Conservation (phyloP, 1,140 invertebrate genomes). For the Diabrotica undecimpunctata region DNA sequence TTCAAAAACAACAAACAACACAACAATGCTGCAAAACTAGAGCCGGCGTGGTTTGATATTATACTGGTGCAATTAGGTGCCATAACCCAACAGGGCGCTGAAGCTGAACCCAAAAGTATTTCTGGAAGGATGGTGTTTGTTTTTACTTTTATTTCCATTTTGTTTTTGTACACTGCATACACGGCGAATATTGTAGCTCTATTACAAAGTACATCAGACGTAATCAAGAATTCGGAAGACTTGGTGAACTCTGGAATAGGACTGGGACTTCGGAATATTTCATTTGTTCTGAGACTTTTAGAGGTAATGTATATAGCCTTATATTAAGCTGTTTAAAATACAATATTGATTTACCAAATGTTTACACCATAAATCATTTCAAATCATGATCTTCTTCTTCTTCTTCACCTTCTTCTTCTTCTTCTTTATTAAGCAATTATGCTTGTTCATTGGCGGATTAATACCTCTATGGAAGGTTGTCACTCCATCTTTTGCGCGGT, state of each 20-base stretch:
- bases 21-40: not conserved
- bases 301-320: too few relatives aligned
- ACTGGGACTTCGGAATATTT: slow-evolving; percentile 54
- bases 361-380: too few relatives aligned
- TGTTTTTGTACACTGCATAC: slow-evolving; percentile 45
- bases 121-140: slow-evolving; percentile 40
- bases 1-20: slow-evolving; percentile 18
- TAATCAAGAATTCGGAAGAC: slow-evolving; percentile 47
- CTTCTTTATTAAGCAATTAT: too few relatives aligned
- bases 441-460: too few relatives aligned
- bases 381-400: too few relatives aligned
- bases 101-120: slow-evolving; percentile 50
- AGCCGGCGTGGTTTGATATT: slow-evolving; percentile 42
- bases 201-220: slow-evolving; percentile 49
- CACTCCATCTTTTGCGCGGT: too few relatives aligned
- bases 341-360: too few relatives aligned
- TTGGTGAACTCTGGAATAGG: slow-evolving; percentile 54
- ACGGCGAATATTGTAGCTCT: slow-evolving; percentile 48
- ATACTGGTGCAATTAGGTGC: slow-evolving; percentile 52
- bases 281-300: too few relatives aligned
- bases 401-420: too few relatives aligned
- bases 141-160: slow-evolving; percentile 38
- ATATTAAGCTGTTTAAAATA: too few relatives aligned
- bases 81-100: slow-evolving; percentile 55
- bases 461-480: too few relatives aligned